phyloP scores from a whole-genome alignment of 2,888 invertebrate genomes.

The Tachystola acroxantha region DNA sequence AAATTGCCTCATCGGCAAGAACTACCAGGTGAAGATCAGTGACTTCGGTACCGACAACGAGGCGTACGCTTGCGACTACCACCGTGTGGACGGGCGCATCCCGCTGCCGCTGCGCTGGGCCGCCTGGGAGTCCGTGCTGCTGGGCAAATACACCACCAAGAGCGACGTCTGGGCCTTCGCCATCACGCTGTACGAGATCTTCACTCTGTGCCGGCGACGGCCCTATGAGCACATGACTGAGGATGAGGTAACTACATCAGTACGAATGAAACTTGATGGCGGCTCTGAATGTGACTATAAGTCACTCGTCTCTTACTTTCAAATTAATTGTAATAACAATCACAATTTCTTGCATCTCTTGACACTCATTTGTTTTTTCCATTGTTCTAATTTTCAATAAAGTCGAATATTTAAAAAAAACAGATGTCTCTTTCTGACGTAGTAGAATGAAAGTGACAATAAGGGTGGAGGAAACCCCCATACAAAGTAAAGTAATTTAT shows the following conservation, averaged over 20 bases:
- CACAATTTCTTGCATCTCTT: no score
- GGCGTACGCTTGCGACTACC: conserved; percentile 88
- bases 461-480: no score
- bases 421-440: no score
- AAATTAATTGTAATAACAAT: no score
- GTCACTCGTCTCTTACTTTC: no score
- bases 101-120: conserved; percentile 93
- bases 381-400: no score
- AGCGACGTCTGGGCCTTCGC: conserved; percentile 96
- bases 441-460: no score
- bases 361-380: no score
- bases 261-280: no score
- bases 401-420: no score
- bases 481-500: no score
- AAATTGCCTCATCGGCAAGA: conserved; percentile 91
- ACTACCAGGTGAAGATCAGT: conserved; percentile 89
- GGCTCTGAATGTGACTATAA: no score
- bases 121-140: conserved; percentile 90
- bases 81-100: conserved; percentile 85
- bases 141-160: conserved; percentile 91
- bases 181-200: conserved; percentile 91
- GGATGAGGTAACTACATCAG: conserved; percentile 63
- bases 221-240: conserved; percentile 88
- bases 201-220: conserved; percentile 85
- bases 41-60: conserved; percentile 93